These are phyloP conservation scores for Amniataba percoides DNA, from an alignment of 2,797 vertebrate genomes.

Conservation along the genomic window DNA sequence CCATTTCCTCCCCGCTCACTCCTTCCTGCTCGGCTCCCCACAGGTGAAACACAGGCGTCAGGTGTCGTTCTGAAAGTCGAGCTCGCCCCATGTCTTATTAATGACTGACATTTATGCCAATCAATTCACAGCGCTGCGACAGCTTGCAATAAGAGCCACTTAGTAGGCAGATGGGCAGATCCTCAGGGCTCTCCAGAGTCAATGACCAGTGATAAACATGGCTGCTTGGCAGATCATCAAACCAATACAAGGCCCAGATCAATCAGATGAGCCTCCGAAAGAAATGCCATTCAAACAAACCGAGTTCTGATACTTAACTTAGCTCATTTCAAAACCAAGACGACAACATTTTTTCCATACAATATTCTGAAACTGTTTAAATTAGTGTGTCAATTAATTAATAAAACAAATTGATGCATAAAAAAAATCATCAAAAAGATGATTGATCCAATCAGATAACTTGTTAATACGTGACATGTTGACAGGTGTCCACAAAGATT, in stretches of 20 bases:
- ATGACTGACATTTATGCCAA: slow-evolving; percentile 82
- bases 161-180: slow-evolving; percentile 72
- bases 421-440: slow-evolving; percentile 3
- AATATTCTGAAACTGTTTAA: too few species aligned
- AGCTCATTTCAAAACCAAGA: background rate
- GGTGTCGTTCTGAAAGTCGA: slow-evolving; percentile 82
- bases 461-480: background rate
- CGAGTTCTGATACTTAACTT: background rate
- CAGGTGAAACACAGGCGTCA: slow-evolving; percentile 75
- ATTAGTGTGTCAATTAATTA: too few species aligned
- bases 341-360: background rate
- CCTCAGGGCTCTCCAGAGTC: slow-evolving; percentile 58
- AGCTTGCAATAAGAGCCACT: slow-evolving; percentile 78
- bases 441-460: background rate
- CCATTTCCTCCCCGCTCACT: slow-evolving; percentile 63
- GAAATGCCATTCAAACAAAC: slow-evolving; percentile 28
- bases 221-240: slow-evolving; percentile 57
- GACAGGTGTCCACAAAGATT: background rate
- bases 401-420: too few species aligned
- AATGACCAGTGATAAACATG: slow-evolving; percentile 67
- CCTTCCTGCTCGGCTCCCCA: slow-evolving; percentile 60
- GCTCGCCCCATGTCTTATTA: slow-evolving; percentile 82
- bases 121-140: slow-evolving; percentile 74
- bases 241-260: slow-evolving; percentile 49
- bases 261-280: slow-evolving; percentile 13